phyloP scores from a whole-genome alignment of 2,113 vertebrate species.

The Candoia aspera region DNA sequence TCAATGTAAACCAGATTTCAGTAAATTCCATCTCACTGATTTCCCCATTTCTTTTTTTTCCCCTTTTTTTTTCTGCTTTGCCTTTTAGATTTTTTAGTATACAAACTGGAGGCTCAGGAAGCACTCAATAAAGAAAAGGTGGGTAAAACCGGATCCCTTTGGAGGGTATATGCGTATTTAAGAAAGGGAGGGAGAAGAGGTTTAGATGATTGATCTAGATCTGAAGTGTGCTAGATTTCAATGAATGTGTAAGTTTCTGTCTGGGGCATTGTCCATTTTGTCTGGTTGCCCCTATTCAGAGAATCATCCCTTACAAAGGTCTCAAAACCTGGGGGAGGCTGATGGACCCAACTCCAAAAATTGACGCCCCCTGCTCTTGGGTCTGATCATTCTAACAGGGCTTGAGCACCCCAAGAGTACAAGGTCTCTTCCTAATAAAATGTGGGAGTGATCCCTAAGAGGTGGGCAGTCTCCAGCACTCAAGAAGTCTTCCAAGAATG shows the following conservation, averaged over 20 bases:
- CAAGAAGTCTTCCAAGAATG: no score
- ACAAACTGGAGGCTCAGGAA: constrained; percentile 78
- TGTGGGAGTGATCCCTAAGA: no score
- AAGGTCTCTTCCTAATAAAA: no score
- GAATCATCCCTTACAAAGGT: no score
- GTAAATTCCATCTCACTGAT: constrained; percentile 16
- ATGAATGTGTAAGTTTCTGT: neutral
- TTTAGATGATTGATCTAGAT: neutral
- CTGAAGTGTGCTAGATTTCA: neutral
- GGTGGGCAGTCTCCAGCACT: no score
- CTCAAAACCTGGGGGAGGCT: no score
- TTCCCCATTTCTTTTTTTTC: constrained; percentile 3
- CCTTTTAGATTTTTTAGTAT: constrained; percentile 71
- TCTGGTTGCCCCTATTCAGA: no score
- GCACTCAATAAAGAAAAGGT: constrained; percentile 78
- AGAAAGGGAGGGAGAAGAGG: neutral
- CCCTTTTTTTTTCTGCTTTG: neutral
- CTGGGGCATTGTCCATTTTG: no score
- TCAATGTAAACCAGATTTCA: constrained; percentile 33
- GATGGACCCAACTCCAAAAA: no score
- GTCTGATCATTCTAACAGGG: no score
- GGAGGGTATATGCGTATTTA: neutral
- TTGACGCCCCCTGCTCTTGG: no score
- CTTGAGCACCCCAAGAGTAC: no score
- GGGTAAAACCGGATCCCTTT: constrained; percentile 11